Percentiles rank a stretch among this genome's conserved stretches.
These are phyloP conservation scores for Rutilus rutilus DNA, from an alignment of 2,113 vertebrate genomes.

Conservation along the genomic window DNA sequence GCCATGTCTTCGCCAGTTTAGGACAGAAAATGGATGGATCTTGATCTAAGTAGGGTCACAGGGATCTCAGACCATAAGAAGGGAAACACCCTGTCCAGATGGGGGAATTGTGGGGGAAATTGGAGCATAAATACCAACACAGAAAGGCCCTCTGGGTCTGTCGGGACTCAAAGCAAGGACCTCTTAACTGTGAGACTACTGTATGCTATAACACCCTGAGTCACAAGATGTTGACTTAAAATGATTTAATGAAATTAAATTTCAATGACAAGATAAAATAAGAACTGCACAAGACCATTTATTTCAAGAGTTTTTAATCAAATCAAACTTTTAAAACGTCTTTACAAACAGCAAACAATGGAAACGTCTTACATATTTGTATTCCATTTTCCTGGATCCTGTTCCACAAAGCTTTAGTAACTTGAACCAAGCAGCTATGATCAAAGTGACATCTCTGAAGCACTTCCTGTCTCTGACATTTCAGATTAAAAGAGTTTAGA, in stretches of 20 bases:
- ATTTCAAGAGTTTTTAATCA: neutral
- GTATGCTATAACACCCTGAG: neutral
- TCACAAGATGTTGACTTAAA: neutral
- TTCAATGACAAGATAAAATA: neutral
- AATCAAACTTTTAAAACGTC: neutral
- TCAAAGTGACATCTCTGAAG: neutral
- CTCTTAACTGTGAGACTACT: neutral
- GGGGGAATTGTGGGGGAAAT: neutral
- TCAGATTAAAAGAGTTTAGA: neutral
- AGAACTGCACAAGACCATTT: neutral
- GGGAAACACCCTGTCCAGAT: neutral
- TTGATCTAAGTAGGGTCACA: neutral
- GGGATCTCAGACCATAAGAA: neutral
- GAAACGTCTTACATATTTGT: neutral
- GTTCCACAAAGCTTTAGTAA: neutral
- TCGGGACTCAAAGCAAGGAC: neutral
- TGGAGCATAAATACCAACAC: neutral
- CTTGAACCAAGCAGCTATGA: neutral
- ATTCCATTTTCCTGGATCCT: neutral
- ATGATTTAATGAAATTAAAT: neutral
- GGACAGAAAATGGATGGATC: no score
- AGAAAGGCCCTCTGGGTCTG: neutral
- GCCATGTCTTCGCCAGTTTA: neutral
- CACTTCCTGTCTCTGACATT: neutral
- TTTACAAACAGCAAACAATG: neutral